Evolutionary conservation across 2,797 vertebrate species (phyloP), one percentile per base, ranked within the genome.

Genomic region (Lemur catta): DNA sequence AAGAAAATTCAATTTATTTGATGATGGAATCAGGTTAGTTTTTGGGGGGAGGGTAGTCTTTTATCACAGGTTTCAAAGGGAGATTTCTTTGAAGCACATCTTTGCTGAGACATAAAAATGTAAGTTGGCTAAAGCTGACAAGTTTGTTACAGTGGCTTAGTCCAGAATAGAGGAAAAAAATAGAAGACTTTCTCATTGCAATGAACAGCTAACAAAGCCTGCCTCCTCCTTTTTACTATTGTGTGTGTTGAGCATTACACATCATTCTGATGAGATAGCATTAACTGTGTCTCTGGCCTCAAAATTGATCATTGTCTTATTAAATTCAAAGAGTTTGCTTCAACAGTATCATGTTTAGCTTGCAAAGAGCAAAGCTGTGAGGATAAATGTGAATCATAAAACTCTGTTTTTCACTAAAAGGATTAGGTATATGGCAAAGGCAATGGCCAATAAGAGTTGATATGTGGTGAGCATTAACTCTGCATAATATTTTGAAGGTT

Each of bases 11-110:
- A 93, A 50, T 72, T 95, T 91, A 86, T 94, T 96, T 97, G 89
- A 93, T 94, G 80, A 88, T 93, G 67, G 65, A 95, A 94, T 97
- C 65, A 35, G 69, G 94, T 95, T 97, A 41, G 59, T 33, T 15
- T 75, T 96, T 92, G 80, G 84, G 38, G 38, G 38, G 38, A 4
- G 38, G 38, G n/a, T 92, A 71, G 61, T 95, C 75, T 97, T 98
- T 98, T 96, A 96, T 95, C 86, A 75, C 41, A 89, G 59, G 26
- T 93, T 97, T 98, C 91, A 97, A 96, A 97, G 78, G 50, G 30
- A 94, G 52, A 92, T 92, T 92, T 92, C 71, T 97, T 91, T 98
- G 96, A 98, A 95, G 92, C 65, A 76, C 14, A 61, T 93, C 95
- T 98, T 94, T 97, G 55, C 75, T 89, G 79, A 92, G 82, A 96